Evolutionary conservation across 2,113 vertebrate species (phyloP).

Genomic region (Notechis scutatus): DNA sequence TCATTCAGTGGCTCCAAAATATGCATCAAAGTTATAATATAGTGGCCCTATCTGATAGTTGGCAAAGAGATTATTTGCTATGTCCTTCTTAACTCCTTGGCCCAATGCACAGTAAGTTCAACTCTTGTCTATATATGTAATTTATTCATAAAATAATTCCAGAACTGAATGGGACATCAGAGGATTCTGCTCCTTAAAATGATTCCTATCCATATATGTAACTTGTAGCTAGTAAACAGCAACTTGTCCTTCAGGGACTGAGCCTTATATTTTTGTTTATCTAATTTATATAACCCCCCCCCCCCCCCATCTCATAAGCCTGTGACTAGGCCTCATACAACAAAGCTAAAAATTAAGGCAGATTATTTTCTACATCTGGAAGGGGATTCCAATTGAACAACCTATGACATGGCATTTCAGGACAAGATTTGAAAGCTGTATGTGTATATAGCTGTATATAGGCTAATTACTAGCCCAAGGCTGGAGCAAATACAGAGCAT

Average conservation of each 20-base stretch:
- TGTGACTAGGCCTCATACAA: not conserved
- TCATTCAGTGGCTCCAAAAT: not conserved
- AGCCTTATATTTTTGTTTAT: not conserved
- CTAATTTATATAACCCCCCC: not conserved
- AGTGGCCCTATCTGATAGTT: not conserved
- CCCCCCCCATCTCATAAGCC: not conserved
- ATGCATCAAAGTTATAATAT: not conserved
- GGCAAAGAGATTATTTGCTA: not conserved
- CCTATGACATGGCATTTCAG: not conserved
- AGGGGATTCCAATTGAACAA: not conserved
- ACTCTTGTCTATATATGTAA: not conserved
- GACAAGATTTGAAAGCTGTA: not conserved
- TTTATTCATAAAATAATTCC: not conserved
- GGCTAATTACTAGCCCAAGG: not conserved
- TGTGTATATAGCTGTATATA: too few relatives aligned
- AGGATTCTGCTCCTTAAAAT: not conserved
- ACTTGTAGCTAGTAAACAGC: not conserved
- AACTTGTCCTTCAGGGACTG: not conserved
- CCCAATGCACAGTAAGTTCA: not conserved
- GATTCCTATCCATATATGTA: not conserved
- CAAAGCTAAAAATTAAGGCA: not conserved
- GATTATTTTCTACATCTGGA: not conserved
- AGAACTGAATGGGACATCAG: not conserved
- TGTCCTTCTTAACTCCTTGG: not conserved
- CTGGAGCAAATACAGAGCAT: not conserved